Percentiles rank a stretch among this genome's conserved stretches.
Conservation (phyloP, 2,888 invertebrate genomes). For the Eristalinus aeneus region DNA sequence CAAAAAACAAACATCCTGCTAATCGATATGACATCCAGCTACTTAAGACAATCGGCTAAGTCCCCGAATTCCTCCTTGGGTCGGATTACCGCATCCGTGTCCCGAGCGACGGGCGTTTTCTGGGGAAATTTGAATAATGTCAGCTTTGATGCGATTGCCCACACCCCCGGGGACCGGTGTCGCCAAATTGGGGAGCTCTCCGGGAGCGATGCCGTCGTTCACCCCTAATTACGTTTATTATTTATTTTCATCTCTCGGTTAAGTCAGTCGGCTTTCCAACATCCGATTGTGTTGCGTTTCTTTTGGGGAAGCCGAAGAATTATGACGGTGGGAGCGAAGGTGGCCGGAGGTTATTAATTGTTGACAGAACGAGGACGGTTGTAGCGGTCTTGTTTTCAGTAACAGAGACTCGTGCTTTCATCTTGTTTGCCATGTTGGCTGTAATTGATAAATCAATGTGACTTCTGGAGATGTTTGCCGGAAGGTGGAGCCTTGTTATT, state of each 20-base stretch:
- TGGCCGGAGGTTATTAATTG: constrained; percentile 38
- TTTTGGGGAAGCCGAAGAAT: not conserved
- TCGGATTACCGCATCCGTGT: not conserved
- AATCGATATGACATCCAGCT: constrained; percentile 57
- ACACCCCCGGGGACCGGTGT: not conserved
- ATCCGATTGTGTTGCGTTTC: not conserved
- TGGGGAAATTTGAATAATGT: not conserved
- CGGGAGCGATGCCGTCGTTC: not conserved
- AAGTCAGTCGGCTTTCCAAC: not conserved
- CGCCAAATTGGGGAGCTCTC: constrained; percentile 22
- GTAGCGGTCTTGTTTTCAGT: constrained; percentile 36
- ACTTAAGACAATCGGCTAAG: constrained; percentile 52
- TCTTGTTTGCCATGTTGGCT: constrained; percentile 12
- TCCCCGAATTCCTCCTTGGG: constrained; percentile 26
- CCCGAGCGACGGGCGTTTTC: not conserved
- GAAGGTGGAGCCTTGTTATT: not conserved
- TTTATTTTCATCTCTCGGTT: constrained; percentile 33
- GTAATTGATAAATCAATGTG: constrained; percentile 21
- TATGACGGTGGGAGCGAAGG: not conserved
- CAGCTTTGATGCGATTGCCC: not conserved
- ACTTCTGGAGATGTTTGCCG: not conserved
- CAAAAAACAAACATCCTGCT: constrained; percentile 28
- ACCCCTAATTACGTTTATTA: constrained; percentile 57
- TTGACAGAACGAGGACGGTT: not conserved
- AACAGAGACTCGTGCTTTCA: constrained; percentile 30